Percentiles rank a stretch among this genome's conserved stretches.
These are phyloP conservation scores for Geothlypis trichas DNA, from an alignment of 2,113 vertebrate species.

Conservation along the genomic window DNA sequence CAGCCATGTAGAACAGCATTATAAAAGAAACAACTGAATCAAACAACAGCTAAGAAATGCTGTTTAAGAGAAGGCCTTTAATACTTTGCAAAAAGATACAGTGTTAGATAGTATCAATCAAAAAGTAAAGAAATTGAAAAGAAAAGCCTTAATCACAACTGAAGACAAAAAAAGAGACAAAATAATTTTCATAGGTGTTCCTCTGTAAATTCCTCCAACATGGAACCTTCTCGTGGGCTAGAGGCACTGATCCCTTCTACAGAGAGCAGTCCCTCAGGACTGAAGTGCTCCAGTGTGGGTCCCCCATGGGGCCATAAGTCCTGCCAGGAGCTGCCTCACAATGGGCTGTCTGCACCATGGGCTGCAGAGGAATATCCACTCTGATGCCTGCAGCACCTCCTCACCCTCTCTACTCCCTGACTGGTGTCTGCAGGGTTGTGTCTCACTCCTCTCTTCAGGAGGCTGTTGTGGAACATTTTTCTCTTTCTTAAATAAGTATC, in stretches of 20 bases:
- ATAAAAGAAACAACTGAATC: neutral
- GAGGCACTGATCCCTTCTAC: accelerated
- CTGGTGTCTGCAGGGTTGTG: neutral
- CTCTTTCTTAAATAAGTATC: neutral
- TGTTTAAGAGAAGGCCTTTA: neutral
- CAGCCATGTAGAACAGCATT: neutral
- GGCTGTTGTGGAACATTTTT: neutral
- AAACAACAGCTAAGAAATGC: neutral
- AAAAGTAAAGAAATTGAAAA: neutral
- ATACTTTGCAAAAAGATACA: neutral
- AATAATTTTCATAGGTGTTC: neutral
- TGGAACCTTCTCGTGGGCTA: neutral
- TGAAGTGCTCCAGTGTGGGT: accelerated
- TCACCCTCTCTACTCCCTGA: accelerated
- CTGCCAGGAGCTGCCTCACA: neutral
- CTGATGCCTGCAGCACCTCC: neutral
- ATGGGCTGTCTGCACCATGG: neutral
- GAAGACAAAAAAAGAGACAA: neutral
- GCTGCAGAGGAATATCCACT: neutral
- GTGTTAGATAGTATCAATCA: neutral
- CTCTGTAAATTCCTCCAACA: neutral
- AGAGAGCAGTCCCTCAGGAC: neutral
- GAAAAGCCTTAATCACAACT: neutral
- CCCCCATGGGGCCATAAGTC: accelerated
- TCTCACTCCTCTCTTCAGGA: neutral